phyloP scores from a whole-genome alignment of 2,888 invertebrate species.

The Drosophila mayaguana region DNA sequence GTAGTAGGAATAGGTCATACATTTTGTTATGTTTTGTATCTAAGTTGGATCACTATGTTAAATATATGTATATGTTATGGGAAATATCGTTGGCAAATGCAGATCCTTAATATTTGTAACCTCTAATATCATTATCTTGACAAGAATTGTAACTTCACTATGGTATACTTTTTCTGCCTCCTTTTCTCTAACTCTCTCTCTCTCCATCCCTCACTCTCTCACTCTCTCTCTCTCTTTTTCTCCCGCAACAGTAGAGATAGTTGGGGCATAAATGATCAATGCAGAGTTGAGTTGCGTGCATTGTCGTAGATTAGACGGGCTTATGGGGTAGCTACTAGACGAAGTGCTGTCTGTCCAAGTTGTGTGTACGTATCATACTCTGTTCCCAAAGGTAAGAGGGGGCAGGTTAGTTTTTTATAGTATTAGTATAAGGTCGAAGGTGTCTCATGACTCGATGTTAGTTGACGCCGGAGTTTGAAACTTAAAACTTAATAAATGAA shows the following conservation, averaged over 20 bases:
- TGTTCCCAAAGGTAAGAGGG: not conserved
- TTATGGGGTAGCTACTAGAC: constrained; percentile 2
- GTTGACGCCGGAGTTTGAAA: not conserved
- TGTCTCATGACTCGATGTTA: not conserved
- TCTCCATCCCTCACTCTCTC: not conserved
- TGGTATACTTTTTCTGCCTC: not conserved
- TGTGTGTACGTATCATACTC: not conserved
- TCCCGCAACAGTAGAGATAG: not conserved
- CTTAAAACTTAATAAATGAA: too few relatives aligned
- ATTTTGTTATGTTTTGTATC: not conserved
- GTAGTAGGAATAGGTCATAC: not conserved
- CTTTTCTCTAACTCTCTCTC: too few relatives aligned
- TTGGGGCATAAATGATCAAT: not conserved
- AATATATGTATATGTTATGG: not conserved
- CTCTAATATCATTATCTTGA: not conserved
- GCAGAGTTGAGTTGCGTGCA: not conserved
- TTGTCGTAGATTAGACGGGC: not conserved
- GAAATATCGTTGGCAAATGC: not conserved
- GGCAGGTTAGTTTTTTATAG: constrained; percentile 1
- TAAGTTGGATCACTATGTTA: not conserved
- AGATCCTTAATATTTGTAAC: not conserved
- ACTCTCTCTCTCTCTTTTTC: not conserved
- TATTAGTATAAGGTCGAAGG: not conserved
- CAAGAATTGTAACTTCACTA: not conserved
- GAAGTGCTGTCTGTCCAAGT: not conserved